Conservation (phyloP, 2,797 vertebrate genomes). For the Crypturellus tataupa region DNA sequence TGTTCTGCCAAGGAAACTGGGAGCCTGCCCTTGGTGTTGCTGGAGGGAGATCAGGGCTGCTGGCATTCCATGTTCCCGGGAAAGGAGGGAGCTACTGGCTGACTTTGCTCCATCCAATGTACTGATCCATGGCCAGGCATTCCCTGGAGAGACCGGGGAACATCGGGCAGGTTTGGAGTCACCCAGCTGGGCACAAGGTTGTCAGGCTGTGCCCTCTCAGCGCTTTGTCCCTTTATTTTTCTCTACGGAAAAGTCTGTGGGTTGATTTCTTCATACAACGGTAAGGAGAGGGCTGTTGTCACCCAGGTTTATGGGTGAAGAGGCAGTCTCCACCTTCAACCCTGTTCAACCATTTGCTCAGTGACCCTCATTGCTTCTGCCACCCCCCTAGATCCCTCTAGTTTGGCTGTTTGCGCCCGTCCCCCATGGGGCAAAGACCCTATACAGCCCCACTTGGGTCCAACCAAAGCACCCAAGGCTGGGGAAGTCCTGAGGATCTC, state of each 20-base stretch:
- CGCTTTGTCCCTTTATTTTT: background rate
- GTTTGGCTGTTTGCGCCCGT: background rate
- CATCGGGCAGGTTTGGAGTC: background rate
- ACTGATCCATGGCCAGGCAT: background rate
- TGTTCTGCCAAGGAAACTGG: background rate
- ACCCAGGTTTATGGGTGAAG: background rate
- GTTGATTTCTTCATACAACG: background rate
- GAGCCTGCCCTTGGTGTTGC: background rate
- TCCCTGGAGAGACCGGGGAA: background rate
- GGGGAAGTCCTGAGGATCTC: background rate
- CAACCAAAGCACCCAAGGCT: background rate
- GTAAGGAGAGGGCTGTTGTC: background rate
- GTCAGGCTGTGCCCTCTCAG: background rate
- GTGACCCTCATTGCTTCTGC: fast-evolving
- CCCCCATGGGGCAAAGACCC: background rate
- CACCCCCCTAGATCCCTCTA: background rate
- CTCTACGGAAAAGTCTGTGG: background rate
- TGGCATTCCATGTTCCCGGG: background rate
- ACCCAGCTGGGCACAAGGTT: background rate
- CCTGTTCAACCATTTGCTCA: background rate
- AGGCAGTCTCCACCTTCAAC: background rate
- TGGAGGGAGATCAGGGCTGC: background rate
- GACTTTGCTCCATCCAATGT: fast-evolving
- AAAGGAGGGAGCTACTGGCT: background rate
- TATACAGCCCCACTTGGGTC: background rate